phyloP scores from a whole-genome alignment of 35 echinoderm and acorn worm species.

The Heliocidaris tuberculata region DNA sequence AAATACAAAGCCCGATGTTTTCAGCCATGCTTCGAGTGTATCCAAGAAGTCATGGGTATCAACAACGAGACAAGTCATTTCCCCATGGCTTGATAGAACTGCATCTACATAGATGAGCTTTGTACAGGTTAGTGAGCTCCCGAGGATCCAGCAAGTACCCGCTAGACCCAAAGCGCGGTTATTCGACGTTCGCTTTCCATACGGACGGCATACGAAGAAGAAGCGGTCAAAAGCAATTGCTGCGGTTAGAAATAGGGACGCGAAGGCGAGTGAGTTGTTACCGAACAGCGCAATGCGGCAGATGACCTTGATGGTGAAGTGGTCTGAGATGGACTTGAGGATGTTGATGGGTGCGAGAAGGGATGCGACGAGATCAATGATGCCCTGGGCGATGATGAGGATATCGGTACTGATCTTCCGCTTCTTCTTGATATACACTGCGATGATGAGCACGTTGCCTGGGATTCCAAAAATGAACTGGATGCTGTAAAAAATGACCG shows the following conservation, averaged over 20 bases:
- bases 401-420: slow-evolving; percentile 50
- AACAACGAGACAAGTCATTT: slow-evolving; percentile 23
- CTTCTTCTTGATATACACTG: slow-evolving; percentile 12
- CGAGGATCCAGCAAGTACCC: background rate
- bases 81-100: background rate
- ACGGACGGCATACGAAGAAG: slow-evolving; percentile 37
- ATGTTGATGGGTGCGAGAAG: slow-evolving; percentile 48
- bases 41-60: slow-evolving; percentile 17
- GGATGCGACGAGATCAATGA: slow-evolving; percentile 26
- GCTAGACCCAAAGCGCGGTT: background rate
- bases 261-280: slow-evolving; percentile 34
- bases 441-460: slow-evolving; percentile 44
- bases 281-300: slow-evolving; percentile 33
- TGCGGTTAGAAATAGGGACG: slow-evolving; percentile 31
- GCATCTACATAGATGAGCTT: slow-evolving; percentile 37
- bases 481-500: slow-evolving; percentile 23
- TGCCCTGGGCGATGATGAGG: slow-evolving; percentile 26
- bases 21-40: slow-evolving; percentile 26
- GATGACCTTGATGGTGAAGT: background rate
- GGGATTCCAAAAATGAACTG: slow-evolving; percentile 45
- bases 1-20: slow-evolving; percentile 34
- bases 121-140: slow-evolving; percentile 21
- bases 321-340: background rate
- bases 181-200: slow-evolving; percentile 16
- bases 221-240: slow-evolving; percentile 14